These are phyloP conservation scores for Isurus oxyrinchus DNA, from an alignment of 2,113 vertebrate genomes.

Conservation along the genomic window DNA sequence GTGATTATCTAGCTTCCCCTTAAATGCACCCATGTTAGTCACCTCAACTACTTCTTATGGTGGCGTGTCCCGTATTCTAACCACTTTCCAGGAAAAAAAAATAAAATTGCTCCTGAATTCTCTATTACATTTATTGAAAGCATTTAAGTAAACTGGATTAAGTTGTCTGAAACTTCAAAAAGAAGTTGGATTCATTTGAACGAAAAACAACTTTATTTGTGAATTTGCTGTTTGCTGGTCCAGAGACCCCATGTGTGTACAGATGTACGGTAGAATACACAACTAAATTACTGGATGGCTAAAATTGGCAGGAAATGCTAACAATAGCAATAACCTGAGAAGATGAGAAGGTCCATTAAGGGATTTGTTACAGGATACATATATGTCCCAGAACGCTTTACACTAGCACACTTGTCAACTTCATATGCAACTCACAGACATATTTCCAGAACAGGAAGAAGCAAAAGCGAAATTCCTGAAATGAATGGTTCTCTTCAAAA, in stretches of 20 bases:
- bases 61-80: neutral
- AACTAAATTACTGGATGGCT: neutral
- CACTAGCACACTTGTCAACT: neutral
- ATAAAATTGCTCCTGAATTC: neutral
- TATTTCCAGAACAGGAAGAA: neutral
- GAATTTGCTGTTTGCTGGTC: neutral
- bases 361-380: neutral
- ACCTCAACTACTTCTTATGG: neutral
- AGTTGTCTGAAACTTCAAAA: neutral
- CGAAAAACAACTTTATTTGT: neutral
- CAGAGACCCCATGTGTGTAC: neutral
- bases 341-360: neutral
- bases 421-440: neutral
- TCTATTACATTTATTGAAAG: neutral
- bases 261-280: neutral
- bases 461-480: neutral
- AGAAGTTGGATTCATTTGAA: neutral
- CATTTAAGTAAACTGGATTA: neutral
- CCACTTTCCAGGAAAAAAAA: neutral
- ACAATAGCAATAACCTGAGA: conserved; percentile 4
- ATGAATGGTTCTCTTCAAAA: neutral
- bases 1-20: neutral
- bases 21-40: neutral
- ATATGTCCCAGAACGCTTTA: neutral
- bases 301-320: neutral